Conservation (phyloP, 2,113 vertebrate genomes). For the Balaeniceps rex region DNA sequence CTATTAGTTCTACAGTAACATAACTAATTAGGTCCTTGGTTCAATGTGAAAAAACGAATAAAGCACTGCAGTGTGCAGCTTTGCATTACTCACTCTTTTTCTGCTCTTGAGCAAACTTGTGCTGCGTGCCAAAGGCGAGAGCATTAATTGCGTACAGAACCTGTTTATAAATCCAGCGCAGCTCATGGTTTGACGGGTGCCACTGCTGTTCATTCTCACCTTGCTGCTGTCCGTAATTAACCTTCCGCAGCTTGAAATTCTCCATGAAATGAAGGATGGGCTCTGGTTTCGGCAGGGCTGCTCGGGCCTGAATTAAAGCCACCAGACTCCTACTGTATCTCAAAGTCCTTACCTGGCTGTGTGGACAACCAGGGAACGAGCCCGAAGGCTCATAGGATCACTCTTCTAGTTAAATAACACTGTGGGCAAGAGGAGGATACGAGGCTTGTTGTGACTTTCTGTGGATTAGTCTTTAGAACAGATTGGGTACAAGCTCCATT, state of each 20-base stretch:
- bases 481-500: background rate
- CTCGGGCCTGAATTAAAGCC: background rate
- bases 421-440: background rate
- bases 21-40: background rate
- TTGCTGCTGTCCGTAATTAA: background rate
- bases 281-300: background rate
- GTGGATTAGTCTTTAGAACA: background rate
- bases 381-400: background rate
- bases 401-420: background rate
- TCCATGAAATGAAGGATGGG: background rate
- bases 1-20: conserved; percentile 32
- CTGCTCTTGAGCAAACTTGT: conserved; percentile 17
- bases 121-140: background rate
- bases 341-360: background rate
- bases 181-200: background rate
- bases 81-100: conserved; percentile 17
- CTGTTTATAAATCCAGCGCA: conserved; percentile 13
- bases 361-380: fast-evolving
- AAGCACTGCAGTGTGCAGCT: background rate
- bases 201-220: background rate
- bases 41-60: background rate
- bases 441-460: background rate
- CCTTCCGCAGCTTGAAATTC: conserved; percentile 4
- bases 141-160: conserved; percentile 23
- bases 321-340: background rate